Base-by-base conservation (phyloP, 2,113 vertebrate species). In the Bambusicola thoracicus region DNA sequence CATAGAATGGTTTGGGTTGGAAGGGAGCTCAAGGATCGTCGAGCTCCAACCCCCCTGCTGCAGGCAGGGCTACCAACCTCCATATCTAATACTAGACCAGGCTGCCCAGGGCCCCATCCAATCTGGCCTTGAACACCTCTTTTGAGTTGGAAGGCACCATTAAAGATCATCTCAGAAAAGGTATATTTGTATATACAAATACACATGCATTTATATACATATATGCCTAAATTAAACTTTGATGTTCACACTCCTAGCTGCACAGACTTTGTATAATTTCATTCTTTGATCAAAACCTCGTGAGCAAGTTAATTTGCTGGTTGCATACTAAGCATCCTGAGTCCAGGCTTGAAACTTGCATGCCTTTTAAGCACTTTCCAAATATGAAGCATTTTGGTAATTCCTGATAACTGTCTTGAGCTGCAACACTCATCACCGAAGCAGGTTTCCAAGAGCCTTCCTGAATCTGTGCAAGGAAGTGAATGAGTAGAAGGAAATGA, bases 271-370 rank as follows among this genome's bases (percentile, higher is more conserved):
- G 53, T 69, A 69, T 67, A 22, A 29, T 85, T 9, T 43, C 27
- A 16, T 18, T 4, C 51, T 86, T 83, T 86, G 32, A 72, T 51
- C 62, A 56, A 85, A 91, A 58, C 9, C 3, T 5, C 2, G 1
- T n/a, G 41, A 58, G 25, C 72, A 85, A 85, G 55, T 11, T 89
- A n/a, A 29, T 5, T 11, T 6, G 8, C 8, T 29, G 13, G 27
- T 13, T 53, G 44, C 66, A 53, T 38, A 65, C 16, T 53, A 66
- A 76, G 27, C 0, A 5, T 56, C 72, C 36, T 85, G 6, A 69
- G 29, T 55, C 82, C 10, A 44, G 27, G 2, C 41, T 66, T 82
- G 59, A 65, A 0, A 2, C 56, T 49, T 63, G 5, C 0, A 0
- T 21, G 14, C 29, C 7, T 51, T 62, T 92, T 20, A 76, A 38